A percentile compares a stretch with the other conserved stretches of the same genome.
These are phyloP conservation scores for Poecile atricapillus DNA, from an alignment of 2,113 vertebrate genomes.

Conservation along the genomic window DNA sequence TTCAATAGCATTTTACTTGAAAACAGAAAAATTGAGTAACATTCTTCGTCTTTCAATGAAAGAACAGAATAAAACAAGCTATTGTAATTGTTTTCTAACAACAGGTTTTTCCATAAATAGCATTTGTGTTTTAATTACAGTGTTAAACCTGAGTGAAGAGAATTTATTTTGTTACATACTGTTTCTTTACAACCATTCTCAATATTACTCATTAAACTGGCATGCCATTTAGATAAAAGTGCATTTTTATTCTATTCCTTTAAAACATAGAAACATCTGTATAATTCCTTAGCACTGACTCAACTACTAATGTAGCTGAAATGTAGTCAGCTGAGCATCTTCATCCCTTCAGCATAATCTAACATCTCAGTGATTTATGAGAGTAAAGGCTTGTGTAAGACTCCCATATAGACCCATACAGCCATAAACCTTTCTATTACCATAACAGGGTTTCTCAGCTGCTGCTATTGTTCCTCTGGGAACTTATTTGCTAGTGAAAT, in stretches of 20 bases:
- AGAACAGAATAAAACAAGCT: slow-evolving; percentile 2
- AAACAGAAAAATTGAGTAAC: not conserved
- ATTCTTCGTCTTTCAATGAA: slow-evolving; percentile 15
- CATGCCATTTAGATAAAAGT: not conserved
- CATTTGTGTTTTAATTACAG: slow-evolving; percentile 15
- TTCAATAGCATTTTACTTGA: slow-evolving; percentile 9
- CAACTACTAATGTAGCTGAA: not conserved
- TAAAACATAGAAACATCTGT: not conserved
- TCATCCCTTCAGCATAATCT: not conserved
- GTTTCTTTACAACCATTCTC: not conserved
- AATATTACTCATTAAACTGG: not conserved
- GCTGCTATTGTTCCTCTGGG: not conserved
- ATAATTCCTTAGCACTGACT: not conserved
- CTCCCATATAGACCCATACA: not conserved
- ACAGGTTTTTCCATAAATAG: not conserved
- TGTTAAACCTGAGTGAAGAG: not conserved
- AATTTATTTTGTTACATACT: not conserved
- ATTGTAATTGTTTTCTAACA: not conserved
- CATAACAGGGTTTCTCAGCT: not conserved
- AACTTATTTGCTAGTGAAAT: not conserved
- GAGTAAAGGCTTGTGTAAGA: not conserved
- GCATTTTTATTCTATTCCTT: not conserved
- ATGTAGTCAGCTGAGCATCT: not conserved
- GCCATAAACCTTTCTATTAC: not conserved
- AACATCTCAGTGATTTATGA: not conserved